These are phyloP conservation scores for Pempheris klunzingeri DNA, from an alignment of 2,797 vertebrate genomes.

Conservation along the genomic window DNA sequence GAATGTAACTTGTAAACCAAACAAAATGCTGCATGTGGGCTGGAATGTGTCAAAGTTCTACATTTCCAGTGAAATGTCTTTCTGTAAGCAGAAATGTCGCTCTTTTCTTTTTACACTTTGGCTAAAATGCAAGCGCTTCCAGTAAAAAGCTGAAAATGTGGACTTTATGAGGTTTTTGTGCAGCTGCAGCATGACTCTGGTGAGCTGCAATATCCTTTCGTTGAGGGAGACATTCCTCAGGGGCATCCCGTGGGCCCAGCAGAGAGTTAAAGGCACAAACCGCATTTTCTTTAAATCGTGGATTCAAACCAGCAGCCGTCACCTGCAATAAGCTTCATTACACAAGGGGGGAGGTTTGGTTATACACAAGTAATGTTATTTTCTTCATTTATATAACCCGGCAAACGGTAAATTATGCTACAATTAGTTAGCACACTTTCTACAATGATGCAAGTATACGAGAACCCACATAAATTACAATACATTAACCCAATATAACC, in stretches of 20 bases:
- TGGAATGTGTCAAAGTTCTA: slow-evolving; percentile 14
- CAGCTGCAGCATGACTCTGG: slow-evolving; percentile 32
- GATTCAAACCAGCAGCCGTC: slow-evolving; percentile 29
- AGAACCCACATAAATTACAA: too few relatives aligned
- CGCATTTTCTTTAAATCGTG: slow-evolving; percentile 26
- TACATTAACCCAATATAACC: too few relatives aligned
- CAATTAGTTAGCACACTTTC: too few relatives aligned
- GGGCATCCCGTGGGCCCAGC: slow-evolving; percentile 47
- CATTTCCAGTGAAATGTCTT: neutral
- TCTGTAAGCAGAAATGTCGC: neutral
- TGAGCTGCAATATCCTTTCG: slow-evolving; percentile 66
- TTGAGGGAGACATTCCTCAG: slow-evolving; percentile 49
- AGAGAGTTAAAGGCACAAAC: slow-evolving; percentile 10
- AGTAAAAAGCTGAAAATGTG: slow-evolving; percentile 16
- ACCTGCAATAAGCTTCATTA: slow-evolving; percentile 11
- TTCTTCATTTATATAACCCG: too few relatives aligned
- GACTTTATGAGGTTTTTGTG: slow-evolving; percentile 45
- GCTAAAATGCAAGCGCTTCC: neutral
- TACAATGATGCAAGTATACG: too few relatives aligned
- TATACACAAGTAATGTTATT: neutral
- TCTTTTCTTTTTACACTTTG: neutral
- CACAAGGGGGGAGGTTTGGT: neutral
- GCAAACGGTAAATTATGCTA: too few relatives aligned
- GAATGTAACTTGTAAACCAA: neutral
- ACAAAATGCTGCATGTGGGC: neutral